phyloP scores from a whole-genome alignment of 2,113 vertebrate species.

The Rhinolophus sinicus region DNA sequence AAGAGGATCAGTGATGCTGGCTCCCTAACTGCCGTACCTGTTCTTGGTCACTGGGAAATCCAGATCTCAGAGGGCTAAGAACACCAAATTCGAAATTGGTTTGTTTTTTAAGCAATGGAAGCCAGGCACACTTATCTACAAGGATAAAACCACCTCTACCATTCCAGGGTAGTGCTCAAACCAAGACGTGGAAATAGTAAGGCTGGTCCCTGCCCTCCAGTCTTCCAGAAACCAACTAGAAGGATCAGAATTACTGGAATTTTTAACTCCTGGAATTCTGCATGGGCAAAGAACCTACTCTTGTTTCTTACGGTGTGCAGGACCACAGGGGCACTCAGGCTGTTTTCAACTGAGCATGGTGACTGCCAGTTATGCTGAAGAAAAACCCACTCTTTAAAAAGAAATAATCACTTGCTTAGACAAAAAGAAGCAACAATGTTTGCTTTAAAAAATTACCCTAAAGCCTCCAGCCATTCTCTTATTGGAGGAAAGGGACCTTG shows the following conservation, averaged over 20 bases:
- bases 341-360: neutral
- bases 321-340: neutral
- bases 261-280: neutral
- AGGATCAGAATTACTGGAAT: neutral
- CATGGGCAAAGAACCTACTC: neutral
- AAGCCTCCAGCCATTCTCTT: neutral
- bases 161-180: neutral
- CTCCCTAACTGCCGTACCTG: neutral
- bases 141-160: neutral
- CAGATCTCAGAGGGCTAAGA: neutral
- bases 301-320: neutral
- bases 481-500: neutral
- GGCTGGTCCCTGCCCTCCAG: neutral
- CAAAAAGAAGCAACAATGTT: neutral
- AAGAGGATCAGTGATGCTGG: neutral
- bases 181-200: neutral
- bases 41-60: slow-evolving; percentile 17
- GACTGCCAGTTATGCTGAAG: neutral
- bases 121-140: neutral
- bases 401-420: neutral
- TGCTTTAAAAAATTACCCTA: neutral
- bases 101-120: slow-evolving; percentile 30
- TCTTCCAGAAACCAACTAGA: neutral
- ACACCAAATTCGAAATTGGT: neutral
- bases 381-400: neutral